phyloP scores from a whole-genome alignment of 2,888 invertebrate species.

The Caprella mutica region DNA sequence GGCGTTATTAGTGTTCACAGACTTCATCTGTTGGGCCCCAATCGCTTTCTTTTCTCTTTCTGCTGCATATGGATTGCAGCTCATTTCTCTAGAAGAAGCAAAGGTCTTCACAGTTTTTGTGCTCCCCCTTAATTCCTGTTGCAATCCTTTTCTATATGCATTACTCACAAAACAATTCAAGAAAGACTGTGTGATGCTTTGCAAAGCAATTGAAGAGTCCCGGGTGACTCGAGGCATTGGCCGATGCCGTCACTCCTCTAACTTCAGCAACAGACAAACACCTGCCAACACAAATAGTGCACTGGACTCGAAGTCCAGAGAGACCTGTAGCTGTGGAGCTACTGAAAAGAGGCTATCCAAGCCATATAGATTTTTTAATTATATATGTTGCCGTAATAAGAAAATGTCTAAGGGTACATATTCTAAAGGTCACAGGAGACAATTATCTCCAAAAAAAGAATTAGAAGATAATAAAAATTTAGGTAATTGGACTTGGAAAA shows the following conservation, averaged over 20 bases:
- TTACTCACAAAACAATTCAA: constrained; percentile 96
- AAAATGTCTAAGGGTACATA: not conserved
- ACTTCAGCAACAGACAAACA: constrained; percentile 76
- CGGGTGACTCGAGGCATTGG: constrained; percentile 78
- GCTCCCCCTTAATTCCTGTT: constrained; percentile 88
- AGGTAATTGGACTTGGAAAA: constrained; percentile 65
- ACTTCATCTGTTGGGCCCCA: constrained; percentile 96
- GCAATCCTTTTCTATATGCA: constrained; percentile 95
- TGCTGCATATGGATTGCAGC: constrained; percentile 77
- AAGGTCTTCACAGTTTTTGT: constrained; percentile 83
- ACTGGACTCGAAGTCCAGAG: constrained; percentile 57
- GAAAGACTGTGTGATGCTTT: constrained; percentile 89
- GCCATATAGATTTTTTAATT: not conserved
- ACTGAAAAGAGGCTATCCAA: not conserved
- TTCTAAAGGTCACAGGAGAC: constrained; percentile 4
- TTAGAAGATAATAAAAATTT: constrained; percentile 62
- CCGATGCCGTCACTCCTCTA: constrained; percentile 70
- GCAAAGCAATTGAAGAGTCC: constrained; percentile 90
- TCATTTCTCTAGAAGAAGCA: constrained; percentile 86
- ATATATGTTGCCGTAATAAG: constrained; percentile 6
- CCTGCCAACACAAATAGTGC: constrained; percentile 76
- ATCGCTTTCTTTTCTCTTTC: constrained; percentile 91
- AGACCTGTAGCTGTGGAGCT: constrained; percentile 19
- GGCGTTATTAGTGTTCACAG: constrained; percentile 92
- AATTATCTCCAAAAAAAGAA: constrained; percentile 11